phyloP scores from a whole-genome alignment of 2,888 invertebrate species.

The Carterocephalus palaemon region DNA sequence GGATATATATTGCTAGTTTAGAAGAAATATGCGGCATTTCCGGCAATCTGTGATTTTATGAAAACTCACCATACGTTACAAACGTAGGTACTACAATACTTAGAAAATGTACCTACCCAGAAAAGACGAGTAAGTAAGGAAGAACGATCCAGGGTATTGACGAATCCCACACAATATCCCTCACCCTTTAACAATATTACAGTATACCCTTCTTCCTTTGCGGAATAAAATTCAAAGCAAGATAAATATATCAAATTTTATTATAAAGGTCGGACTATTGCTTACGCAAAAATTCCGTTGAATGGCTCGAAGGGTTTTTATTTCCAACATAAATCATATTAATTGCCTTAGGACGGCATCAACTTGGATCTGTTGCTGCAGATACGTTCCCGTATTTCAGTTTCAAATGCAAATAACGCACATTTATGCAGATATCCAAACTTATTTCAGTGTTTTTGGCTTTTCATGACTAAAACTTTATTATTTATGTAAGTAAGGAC shows the following conservation, averaged over 20 bases:
- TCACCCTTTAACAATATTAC: conserved; percentile 22
- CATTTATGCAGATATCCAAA: too few relatives aligned
- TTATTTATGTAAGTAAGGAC: too few relatives aligned
- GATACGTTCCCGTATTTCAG: neutral
- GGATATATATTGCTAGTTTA: too few relatives aligned
- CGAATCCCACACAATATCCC: neutral
- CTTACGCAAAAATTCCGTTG: conserved; percentile 62
- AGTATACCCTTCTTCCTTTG: conserved; percentile 15
- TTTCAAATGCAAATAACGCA: conserved; percentile 8
- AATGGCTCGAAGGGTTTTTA: conserved; percentile 69
- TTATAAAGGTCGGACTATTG: conserved; percentile 38
- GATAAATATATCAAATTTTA: conserved; percentile 24
- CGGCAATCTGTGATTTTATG: too few relatives aligned
- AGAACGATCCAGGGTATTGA: too few relatives aligned
- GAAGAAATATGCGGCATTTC: too few relatives aligned
- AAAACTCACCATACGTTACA: too few relatives aligned
- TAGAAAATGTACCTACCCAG: too few relatives aligned
- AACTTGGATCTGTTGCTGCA: conserved; percentile 4
- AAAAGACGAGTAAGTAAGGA: neutral
- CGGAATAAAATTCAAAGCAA: conserved; percentile 22
- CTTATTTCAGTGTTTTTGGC: too few relatives aligned
- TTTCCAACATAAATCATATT: conserved; percentile 70
- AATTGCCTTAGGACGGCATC: conserved; percentile 56
- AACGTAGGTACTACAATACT: too few relatives aligned
- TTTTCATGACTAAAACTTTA: too few relatives aligned